Conservation (phyloP, 2,888 invertebrate species). For the Limenitis camilla region DNA sequence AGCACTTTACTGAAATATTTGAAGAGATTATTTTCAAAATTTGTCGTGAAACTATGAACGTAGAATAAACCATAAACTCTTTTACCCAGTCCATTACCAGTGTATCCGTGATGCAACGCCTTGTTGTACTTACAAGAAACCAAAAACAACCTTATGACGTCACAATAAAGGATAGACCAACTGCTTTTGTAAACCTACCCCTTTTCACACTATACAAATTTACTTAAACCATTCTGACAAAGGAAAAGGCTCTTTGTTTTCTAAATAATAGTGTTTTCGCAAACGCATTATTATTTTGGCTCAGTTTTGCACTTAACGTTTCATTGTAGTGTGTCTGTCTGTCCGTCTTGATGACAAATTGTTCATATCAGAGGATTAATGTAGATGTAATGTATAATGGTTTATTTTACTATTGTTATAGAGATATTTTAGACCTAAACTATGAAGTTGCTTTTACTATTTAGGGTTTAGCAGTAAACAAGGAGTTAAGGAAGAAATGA, state of each 20-base stretch:
- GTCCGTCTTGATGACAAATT: slow-evolving; percentile 60
- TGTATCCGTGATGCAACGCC: slow-evolving; percentile 19
- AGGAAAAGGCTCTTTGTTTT: slow-evolving; percentile 19
- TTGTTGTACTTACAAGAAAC: slow-evolving; percentile 4
- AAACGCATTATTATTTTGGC: slow-evolving; percentile 14
- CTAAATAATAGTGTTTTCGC: slow-evolving; percentile 13
- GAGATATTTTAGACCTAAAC: too few species aligned
- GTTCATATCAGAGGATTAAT: slow-evolving; percentile 54
- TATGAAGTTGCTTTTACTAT: too few species aligned
- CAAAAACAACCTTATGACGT: slow-evolving; percentile 15
- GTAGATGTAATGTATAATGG: slow-evolving; percentile 43
- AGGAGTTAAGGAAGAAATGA: too few species aligned
- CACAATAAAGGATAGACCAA: slow-evolving; percentile 2
- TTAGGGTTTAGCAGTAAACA: too few species aligned
- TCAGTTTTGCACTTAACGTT: slow-evolving; percentile 28
- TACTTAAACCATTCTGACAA: slow-evolving; percentile 18
- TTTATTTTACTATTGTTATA: slow-evolving; percentile 27
- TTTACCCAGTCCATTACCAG: slow-evolving; percentile 27
- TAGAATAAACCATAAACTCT: slow-evolving; percentile 24
- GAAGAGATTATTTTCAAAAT: slow-evolving; percentile 12
- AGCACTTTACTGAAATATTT: neutral
- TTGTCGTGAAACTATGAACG: slow-evolving; percentile 15
- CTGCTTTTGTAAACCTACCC: slow-evolving; percentile 13
- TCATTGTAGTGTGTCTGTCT: slow-evolving; percentile 39
- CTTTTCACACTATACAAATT: slow-evolving; percentile 21